Conservation (phyloP, 2,797 vertebrate genomes). For the Pangasius larnaudii region DNA sequence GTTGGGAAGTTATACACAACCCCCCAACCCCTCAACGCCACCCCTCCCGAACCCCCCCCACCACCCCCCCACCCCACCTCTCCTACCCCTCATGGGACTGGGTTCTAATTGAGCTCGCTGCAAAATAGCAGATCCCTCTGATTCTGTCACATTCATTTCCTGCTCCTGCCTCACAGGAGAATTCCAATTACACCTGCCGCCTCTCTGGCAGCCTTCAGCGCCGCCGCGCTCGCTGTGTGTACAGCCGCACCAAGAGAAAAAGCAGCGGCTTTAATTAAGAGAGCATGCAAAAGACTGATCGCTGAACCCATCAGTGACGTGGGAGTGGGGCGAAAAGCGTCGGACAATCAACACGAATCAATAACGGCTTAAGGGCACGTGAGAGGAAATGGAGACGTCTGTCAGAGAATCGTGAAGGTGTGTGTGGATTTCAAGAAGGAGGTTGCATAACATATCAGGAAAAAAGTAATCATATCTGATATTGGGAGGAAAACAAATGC, state of each 20-base stretch:
- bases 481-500: not conserved
- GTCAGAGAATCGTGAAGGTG: not conserved
- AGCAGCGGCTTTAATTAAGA: slow-evolving; percentile 54
- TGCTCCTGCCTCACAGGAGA: slow-evolving; percentile 58
- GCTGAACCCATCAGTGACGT: slow-evolving; percentile 44
- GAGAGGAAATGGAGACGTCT: slow-evolving; percentile 12
- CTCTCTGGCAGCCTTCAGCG: slow-evolving; percentile 47
- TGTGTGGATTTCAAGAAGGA: not conserved
- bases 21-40: too few species aligned
- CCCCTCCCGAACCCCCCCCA: too few species aligned
- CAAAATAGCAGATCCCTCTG: slow-evolving; percentile 57
- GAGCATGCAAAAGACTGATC: slow-evolving; percentile 47
- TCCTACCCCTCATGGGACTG: slow-evolving; percentile 21
- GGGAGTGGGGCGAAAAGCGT: slow-evolving; percentile 25
- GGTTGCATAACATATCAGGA: not conserved
- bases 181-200: slow-evolving; percentile 64
- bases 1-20: slow-evolving; percentile 5
- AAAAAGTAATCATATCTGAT: not conserved
- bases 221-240: slow-evolving; percentile 30
- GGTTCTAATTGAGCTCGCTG: slow-evolving; percentile 61
- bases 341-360: slow-evolving; percentile 40
- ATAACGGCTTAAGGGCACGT: slow-evolving; percentile 33
- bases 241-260: slow-evolving; percentile 37
- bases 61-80: too few species aligned
- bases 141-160: slow-evolving; percentile 66